Evolutionary conservation across 2,113 vertebrate genomes (phyloP).

Genomic region (Tautogolabrus adspersus): DNA sequence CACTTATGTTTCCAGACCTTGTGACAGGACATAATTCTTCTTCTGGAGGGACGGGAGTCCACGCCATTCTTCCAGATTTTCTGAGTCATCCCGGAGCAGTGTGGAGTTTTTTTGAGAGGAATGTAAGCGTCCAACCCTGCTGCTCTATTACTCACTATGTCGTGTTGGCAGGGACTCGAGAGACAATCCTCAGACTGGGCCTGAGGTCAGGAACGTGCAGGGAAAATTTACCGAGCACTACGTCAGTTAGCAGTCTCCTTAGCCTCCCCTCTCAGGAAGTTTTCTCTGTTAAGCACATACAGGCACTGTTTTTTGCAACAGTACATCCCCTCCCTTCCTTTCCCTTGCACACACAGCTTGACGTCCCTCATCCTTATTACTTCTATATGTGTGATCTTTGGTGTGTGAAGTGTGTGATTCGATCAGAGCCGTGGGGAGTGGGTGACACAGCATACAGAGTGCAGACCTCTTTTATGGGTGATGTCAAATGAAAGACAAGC

Average conservation of each 20-base stretch:
- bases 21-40: constrained; percentile 29
- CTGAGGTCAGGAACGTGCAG: constrained; percentile 69
- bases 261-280: constrained; percentile 15
- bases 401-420: constrained; percentile 45
- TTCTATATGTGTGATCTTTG: constrained; percentile 39
- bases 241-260: constrained; percentile 42
- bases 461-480: constrained; percentile 6
- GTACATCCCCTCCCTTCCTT: neutral
- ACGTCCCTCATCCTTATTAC: constrained; percentile 29
- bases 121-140: constrained; percentile 54
- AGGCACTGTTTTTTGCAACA: neutral
- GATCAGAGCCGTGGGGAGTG: constrained; percentile 24
- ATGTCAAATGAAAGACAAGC: constrained; percentile 32
- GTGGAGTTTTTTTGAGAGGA: constrained; percentile 57
- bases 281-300: constrained; percentile 21
- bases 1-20: constrained; percentile 38
- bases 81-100: constrained; percentile 52
- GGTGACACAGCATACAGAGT: constrained; percentile 19
- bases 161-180: constrained; percentile 63
- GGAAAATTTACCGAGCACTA: constrained; percentile 49
- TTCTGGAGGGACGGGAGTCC: constrained; percentile 32
- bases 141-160: constrained; percentile 73
- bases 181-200: constrained; percentile 66
- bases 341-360: constrained; percentile 41
- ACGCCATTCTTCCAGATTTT: constrained; percentile 41